Base-by-base conservation (phyloP, 2,888 invertebrate species). In the Pseudococcus longispinus region DNA sequence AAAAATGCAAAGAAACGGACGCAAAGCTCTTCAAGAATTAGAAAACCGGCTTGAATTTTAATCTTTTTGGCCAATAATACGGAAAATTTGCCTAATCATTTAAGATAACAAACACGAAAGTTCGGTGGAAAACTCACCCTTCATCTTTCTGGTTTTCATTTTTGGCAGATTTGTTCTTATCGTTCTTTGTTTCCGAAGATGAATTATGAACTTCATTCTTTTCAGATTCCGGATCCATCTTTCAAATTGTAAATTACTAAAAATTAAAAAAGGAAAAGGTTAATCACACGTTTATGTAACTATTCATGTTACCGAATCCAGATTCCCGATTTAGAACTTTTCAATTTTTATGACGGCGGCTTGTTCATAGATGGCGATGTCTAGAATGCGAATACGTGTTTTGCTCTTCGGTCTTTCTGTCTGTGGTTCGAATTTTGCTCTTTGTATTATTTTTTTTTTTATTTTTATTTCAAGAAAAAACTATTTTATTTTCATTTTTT, bases 271-370 rank as follows among this genome's bases (percentile, higher is more conserved):
- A 23, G 29, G 18, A 77, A 42, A 32, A 42, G 18, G 77, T 29
- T 77, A 42, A 77, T 77, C 77, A 77, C 77, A 77, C 77, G 77
- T 77, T 77, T 77, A 70, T 70, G 18, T 29, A 70, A 70, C 15
- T 15, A 15, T 70, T 29, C 70, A 70, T 70, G 29, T 29, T 70
- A 26, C 29, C 26, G 8, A 70, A 26, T 23, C 3, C 29, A 2
- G 1, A 29, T n/a, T 70, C 60, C 23, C 23, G 60, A 60, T 51
- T 51, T 51, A 60, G 60, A 65, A 70, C 29, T 6, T 29, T 15
- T 70, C 11, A 23, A 32, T 32, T 32, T 32, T 70, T 15, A 70
- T 15, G 26, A 29, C 70, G 70, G 18, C 18, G 70, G 29, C 26
- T 70, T 26, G 15, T 18, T 70, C 70, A 15, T 70, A 70, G 70